A percentile compares a stretch with the other conserved stretches of the same genome.
These are phyloP conservation scores for Odontamblyopus rebecca DNA, from an alignment of 2,797 vertebrate genomes.

Conservation along the genomic window DNA sequence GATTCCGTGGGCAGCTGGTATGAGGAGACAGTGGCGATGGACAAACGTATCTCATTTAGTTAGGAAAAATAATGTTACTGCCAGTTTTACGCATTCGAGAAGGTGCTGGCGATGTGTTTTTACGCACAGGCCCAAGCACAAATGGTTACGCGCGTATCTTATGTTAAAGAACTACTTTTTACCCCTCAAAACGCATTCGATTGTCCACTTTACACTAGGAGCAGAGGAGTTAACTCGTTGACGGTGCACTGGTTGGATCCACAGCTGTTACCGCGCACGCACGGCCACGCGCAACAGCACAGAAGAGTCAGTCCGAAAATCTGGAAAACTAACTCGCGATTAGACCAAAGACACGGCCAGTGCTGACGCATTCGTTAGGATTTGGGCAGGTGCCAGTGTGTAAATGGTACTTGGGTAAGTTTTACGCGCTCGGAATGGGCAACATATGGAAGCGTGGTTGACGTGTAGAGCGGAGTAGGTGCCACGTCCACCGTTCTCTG, in stretches of 20 bases:
- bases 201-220: conserved; percentile 3
- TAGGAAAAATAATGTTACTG: background rate
- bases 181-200: conserved; percentile 8
- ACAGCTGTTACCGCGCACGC: conserved; percentile 37
- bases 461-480: conserved; percentile 67
- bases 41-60: background rate
- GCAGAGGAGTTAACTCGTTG: conserved; percentile 40
- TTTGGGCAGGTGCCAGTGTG: conserved; percentile 13
- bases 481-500: conserved; percentile 72
- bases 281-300: conserved; percentile 49
- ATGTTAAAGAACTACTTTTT: conserved; percentile 3
- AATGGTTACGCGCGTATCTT: background rate
- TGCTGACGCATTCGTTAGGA: background rate
- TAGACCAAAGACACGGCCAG: background rate
- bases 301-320: background rate
- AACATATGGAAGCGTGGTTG: conserved; percentile 50
- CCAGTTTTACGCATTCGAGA: background rate
- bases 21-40: background rate
- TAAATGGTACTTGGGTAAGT: conserved; percentile 6
- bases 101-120: background rate
- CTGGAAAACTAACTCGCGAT: background rate
- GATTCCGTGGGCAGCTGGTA: conserved; percentile 21
- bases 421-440: conserved; percentile 6
- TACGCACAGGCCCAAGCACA: conserved; percentile 42
- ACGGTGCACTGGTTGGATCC: conserved; percentile 17